These are phyloP conservation scores for Andrena flavipes DNA, from an alignment of 2,888 invertebrate species.

Conservation along the genomic window DNA sequence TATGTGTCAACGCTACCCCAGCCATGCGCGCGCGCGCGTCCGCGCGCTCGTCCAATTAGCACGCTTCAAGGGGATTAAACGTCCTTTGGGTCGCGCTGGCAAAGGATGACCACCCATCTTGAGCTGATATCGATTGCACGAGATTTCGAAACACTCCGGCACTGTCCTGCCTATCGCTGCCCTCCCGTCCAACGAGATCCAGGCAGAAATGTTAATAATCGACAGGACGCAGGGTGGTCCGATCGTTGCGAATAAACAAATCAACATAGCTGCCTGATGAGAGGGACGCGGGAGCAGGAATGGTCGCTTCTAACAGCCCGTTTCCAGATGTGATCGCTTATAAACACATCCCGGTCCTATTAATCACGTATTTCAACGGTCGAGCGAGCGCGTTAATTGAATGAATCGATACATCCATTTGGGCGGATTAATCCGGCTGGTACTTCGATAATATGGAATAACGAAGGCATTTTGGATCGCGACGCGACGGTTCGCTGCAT, in stretches of 20 bases:
- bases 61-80: not conserved
- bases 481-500: not conserved
- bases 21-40: not conserved
- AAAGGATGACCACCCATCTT: not conserved
- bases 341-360: constrained; percentile 62
- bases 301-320: constrained; percentile 16
- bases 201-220: constrained; percentile 34
- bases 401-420: constrained; percentile 62
- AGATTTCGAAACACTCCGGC: not conserved
- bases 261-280: constrained; percentile 13
- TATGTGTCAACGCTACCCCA: constrained; percentile 33
- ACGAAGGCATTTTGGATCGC: constrained; percentile 39
- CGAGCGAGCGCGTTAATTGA: constrained; percentile 66
- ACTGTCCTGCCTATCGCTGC: no score
- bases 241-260: constrained; percentile 44
- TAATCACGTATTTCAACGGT: constrained; percentile 62
- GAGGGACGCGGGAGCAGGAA: not conserved
- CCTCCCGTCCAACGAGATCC: not conserved
- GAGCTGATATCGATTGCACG: no score
- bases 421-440: constrained; percentile 52
- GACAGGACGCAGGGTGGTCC: not conserved
- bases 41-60: not conserved
- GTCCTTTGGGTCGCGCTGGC: not conserved
- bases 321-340: constrained; percentile 61
- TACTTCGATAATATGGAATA: constrained; percentile 35